These are phyloP conservation scores for Chlorops oryzae DNA, from an alignment of 1,140 invertebrate species.

Conservation along the genomic window DNA sequence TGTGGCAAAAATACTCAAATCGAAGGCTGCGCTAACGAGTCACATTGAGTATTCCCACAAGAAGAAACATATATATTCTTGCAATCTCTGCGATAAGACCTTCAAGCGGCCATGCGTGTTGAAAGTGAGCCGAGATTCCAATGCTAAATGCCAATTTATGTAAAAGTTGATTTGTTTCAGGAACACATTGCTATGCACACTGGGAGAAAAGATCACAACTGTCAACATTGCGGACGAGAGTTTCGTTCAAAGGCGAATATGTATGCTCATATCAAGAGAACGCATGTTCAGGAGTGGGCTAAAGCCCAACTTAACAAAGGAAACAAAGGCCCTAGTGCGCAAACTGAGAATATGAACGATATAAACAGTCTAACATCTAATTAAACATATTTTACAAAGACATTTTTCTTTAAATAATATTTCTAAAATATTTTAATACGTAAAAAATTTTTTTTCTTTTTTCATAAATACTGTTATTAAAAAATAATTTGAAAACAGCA, in stretches of 20 bases:
- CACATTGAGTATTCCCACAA: slow-evolving; percentile 26
- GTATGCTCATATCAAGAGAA: slow-evolving; percentile 31
- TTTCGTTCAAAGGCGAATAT: slow-evolving; percentile 31
- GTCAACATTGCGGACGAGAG: slow-evolving; percentile 30
- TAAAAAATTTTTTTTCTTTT: too few relatives aligned
- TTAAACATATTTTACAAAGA: too few relatives aligned
- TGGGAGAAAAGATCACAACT: slow-evolving; percentile 27
- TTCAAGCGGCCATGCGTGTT: slow-evolving; percentile 19
- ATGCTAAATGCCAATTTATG: not conserved
- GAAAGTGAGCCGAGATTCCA: not conserved
- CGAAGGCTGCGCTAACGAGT: slow-evolving; percentile 16
- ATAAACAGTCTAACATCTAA: too few relatives aligned
- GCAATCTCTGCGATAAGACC: slow-evolving; percentile 26
- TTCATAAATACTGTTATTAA: too few relatives aligned
- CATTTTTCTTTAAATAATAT: too few relatives aligned
- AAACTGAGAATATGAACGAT: too few relatives aligned
- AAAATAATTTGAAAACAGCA: too few relatives aligned
- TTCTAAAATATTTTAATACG: too few relatives aligned
- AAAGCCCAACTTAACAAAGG: too few relatives aligned
- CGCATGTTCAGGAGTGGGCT: slow-evolving; percentile 26
- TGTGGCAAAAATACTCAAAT: slow-evolving; percentile 19
- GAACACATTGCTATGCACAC: slow-evolving; percentile 35
- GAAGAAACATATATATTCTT: slow-evolving; percentile 22
- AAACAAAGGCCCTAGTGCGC: too few relatives aligned
- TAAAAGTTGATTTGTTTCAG: slow-evolving; percentile 15